These are phyloP conservation scores for Rhopilema esculentum DNA, from an alignment of 30 jellyfish, hydroid and myxozoan species.

Conservation along the genomic window DNA sequence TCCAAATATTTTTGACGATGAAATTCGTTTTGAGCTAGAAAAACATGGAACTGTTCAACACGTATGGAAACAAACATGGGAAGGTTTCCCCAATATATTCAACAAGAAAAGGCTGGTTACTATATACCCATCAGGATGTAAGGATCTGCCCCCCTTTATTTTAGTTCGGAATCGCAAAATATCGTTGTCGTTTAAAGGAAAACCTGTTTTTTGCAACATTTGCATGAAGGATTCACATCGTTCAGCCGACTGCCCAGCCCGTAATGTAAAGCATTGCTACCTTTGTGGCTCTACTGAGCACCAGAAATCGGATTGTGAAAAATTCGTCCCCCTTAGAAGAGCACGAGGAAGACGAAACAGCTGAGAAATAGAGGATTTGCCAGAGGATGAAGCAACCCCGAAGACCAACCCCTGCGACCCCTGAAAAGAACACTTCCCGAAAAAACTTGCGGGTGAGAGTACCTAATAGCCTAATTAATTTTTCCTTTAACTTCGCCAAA, in stretches of 20 bases:
- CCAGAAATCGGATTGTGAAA: neutral
- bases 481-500: neutral
- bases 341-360: neutral
- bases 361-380: neutral
- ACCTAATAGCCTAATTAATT: neutral
- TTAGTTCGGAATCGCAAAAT: neutral
- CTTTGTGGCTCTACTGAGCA: neutral
- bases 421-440: neutral
- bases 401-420: neutral
- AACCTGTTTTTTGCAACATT: neutral
- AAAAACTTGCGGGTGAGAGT: neutral
- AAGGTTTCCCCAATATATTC: neutral
- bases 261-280: neutral
- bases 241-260: neutral
- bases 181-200: neutral
- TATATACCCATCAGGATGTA: neutral
- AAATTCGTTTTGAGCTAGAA: neutral
- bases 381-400: neutral
- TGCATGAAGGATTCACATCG: neutral
- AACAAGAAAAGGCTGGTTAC: neutral
- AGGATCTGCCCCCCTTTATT: slow-evolving; percentile 3
- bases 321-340: neutral
- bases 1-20: neutral
- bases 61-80: slow-evolving; percentile 3
- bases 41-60: neutral